phyloP scores from a whole-genome alignment of 2,888 invertebrate genomes.

The Calliphora vomitoria region DNA sequence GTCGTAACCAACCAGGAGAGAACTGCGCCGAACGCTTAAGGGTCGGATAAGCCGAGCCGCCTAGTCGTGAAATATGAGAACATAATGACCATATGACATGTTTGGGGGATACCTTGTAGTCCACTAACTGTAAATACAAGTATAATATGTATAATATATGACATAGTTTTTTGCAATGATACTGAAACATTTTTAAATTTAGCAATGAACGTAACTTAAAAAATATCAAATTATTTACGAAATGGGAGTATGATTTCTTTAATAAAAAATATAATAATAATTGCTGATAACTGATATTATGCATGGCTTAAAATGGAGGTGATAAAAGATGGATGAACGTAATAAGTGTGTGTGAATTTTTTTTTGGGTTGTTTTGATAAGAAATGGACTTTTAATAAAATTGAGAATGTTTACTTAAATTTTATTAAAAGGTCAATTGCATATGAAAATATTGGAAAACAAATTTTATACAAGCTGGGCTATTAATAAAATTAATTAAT shows the following conservation, averaged over 20 bases:
- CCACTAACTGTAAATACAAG: too few relatives aligned
- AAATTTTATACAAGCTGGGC: too few relatives aligned
- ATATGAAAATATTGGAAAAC: background rate
- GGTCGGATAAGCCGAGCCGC: too few relatives aligned
- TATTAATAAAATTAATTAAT: background rate
- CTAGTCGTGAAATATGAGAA: too few relatives aligned
- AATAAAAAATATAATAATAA: background rate
- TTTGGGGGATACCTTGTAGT: too few relatives aligned
- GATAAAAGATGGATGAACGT: slow-evolving; percentile 20
- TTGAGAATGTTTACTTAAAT: background rate
- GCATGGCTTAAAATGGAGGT: slow-evolving; percentile 8
- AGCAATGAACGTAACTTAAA: slow-evolving; percentile 12
- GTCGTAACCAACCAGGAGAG: too few relatives aligned
- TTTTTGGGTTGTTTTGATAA: slow-evolving; percentile 48
- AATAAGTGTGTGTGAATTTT: background rate
- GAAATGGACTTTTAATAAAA: slow-evolving; percentile 22
- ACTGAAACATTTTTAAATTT: background rate
- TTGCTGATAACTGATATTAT: slow-evolving; percentile 27
- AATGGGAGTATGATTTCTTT: background rate
- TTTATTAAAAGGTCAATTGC: background rate
- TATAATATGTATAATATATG: too few relatives aligned
- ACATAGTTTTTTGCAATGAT: background rate
- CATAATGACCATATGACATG: too few relatives aligned
- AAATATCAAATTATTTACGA: slow-evolving; percentile 5
- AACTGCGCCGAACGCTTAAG: too few relatives aligned